These are phyloP conservation scores for Anoura caudifer DNA, from an alignment of 2,113 vertebrate species.

Conservation along the genomic window DNA sequence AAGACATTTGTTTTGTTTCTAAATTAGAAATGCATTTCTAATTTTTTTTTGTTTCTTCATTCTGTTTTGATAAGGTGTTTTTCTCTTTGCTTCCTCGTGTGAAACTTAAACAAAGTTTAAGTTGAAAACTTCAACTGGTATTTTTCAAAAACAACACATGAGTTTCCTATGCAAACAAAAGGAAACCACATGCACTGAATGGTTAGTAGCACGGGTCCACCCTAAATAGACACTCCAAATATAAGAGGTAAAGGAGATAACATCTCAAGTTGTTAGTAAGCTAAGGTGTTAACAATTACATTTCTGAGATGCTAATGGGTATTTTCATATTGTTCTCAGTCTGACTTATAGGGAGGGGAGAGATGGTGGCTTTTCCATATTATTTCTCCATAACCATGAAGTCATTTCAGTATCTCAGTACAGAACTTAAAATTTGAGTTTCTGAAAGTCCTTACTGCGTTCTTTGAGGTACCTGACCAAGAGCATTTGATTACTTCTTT, in stretches of 20 bases:
- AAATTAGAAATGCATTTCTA: background rate
- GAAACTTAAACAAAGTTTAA: slow-evolving; percentile 31
- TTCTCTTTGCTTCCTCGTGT: background rate
- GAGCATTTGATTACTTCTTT: background rate
- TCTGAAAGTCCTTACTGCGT: background rate
- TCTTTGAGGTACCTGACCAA: background rate
- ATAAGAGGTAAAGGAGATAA: background rate
- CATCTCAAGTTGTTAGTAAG: background rate
- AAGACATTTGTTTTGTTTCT: background rate
- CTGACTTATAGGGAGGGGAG: background rate
- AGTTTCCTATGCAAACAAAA: slow-evolving; percentile 9
- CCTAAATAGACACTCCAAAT: background rate
- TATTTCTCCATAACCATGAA: background rate
- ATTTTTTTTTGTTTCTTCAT: background rate
- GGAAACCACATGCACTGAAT: background rate
- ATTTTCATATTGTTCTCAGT: background rate
- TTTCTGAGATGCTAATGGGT: background rate
- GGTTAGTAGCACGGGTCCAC: background rate
- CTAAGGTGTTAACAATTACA: background rate
- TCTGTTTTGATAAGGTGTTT: background rate
- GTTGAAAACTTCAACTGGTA: background rate
- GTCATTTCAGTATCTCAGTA: background rate
- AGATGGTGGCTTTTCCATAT: background rate
- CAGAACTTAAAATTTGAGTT: background rate
- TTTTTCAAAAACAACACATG: background rate